Evolutionary conservation across 92 coral and sea anemone species (phyloP).

Genomic region (Galaxea fascicularis): DNA sequence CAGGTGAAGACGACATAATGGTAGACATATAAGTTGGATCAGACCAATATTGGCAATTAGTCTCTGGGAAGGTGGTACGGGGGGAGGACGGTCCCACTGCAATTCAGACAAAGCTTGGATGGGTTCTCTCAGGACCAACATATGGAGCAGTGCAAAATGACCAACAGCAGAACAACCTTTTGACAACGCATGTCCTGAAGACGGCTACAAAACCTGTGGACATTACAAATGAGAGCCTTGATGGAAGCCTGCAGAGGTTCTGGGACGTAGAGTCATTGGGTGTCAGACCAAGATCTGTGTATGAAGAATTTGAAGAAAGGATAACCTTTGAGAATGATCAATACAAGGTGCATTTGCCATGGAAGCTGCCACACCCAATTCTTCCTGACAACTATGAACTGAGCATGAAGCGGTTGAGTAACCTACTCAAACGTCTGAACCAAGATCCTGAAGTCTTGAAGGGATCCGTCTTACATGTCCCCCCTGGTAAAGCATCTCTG

Average conservation of each 20-base stretch:
- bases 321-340: slow-evolving; percentile 43
- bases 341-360: slow-evolving; percentile 67
- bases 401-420: slow-evolving; percentile 57
- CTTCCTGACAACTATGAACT: slow-evolving; percentile 68
- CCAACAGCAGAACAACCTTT: slow-evolving; percentile 30
- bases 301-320: slow-evolving; percentile 51
- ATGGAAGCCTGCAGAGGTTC: slow-evolving; percentile 42
- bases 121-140: slow-evolving; percentile 38
- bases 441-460: slow-evolving; percentile 44
- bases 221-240: slow-evolving; percentile 16
- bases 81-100: slow-evolving; percentile 57
- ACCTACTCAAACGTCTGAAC: slow-evolving; percentile 55
- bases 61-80: slow-evolving; percentile 29
- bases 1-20: slow-evolving; percentile 22
- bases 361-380: slow-evolving; percentile 55
- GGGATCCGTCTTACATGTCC: too few relatives aligned
- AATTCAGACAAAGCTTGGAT: slow-evolving; percentile 57
- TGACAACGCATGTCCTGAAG: slow-evolving; percentile 58
- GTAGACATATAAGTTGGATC: not conserved
- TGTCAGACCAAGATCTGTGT: slow-evolving; percentile 43
- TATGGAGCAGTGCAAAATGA: not conserved
- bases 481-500: too few relatives aligned
- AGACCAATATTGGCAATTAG: slow-evolving; percentile 6
- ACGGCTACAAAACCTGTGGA: slow-evolving; percentile 31
- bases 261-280: slow-evolving; percentile 71